A percentile compares a stretch with the other conserved stretches of the same genome.
phyloP scores from a whole-genome alignment of 1,140 invertebrate species.

The Drosophila eugracilis region DNA sequence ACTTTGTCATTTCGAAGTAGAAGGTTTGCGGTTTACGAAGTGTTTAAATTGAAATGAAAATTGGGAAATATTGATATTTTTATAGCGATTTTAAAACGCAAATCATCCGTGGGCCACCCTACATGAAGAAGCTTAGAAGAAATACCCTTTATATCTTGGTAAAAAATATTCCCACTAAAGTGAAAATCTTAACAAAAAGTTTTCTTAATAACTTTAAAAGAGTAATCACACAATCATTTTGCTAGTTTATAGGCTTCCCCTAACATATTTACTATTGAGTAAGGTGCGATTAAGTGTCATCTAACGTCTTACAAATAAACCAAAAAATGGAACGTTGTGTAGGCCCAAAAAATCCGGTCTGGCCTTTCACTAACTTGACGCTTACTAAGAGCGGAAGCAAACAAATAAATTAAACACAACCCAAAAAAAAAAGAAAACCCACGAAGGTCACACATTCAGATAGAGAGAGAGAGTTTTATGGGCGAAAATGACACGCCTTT shows the following conservation, averaged over 20 bases:
- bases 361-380: conserved; percentile 17
- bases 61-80: no score
- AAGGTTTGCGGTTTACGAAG: no score
- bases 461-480: conserved; percentile 15
- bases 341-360: conserved; percentile 22
- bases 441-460: conserved; percentile 26
- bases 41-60: no score
- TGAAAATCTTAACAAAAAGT: background rate
- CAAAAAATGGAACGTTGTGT: conserved; percentile 4
- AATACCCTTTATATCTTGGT: background rate
- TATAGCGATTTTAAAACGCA: no score
- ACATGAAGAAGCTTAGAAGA: no score
- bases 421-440: conserved; percentile 4
- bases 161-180: background rate
- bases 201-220: background rate
- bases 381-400: conserved; percentile 31
- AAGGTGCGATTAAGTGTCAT: conserved; percentile 3
- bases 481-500: conserved; percentile 28
- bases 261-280: background rate
- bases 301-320: no score
- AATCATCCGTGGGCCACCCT: no score
- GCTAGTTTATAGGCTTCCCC: background rate
- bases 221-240: background rate
- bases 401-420: conserved; percentile 26
- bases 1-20: no score